Evolutionary conservation across 23 tunicate species (phyloP).

Genomic region (Corella eumyota): DNA sequence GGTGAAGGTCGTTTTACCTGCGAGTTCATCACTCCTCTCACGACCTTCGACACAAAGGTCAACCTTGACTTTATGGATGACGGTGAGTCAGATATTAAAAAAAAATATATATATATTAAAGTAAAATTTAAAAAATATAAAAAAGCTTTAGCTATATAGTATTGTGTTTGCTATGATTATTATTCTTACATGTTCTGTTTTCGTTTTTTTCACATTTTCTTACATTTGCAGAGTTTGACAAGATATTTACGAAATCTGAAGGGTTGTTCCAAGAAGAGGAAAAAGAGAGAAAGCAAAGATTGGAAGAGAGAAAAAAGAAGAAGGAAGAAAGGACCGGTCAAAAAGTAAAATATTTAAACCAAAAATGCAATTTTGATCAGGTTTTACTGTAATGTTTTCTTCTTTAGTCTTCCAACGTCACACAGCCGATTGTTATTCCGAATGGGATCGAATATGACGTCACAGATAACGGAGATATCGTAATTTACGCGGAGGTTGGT

Average conservation of each 20-base stretch:
- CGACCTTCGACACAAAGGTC: slow-evolving; percentile 96
- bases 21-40: slow-evolving; percentile 78
- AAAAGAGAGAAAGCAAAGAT: slow-evolving; percentile 19
- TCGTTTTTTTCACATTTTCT: neutral
- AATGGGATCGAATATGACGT: slow-evolving; percentile 30
- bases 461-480: slow-evolving; percentile 9
- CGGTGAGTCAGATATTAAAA: slow-evolving; percentile 16
- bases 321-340: slow-evolving; percentile 32
- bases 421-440: slow-evolving; percentile 3
- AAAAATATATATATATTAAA: neutral
- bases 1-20: slow-evolving; percentile 70
- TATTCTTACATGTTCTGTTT: neutral
- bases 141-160: neutral
- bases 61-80: slow-evolving; percentile 67
- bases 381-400: neutral
- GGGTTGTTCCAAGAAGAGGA: slow-evolving; percentile 72
- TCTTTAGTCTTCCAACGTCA: neutral
- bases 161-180: neutral
- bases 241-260: slow-evolving; percentile 18
- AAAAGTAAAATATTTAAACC: slow-evolving; percentile 9
- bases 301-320: slow-evolving; percentile 57
- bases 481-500: slow-evolving; percentile 4
- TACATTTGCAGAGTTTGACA: slow-evolving; percentile 62
- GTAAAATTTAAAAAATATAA: neutral
- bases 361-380: neutral